phyloP scores from a whole-genome alignment of 2,888 invertebrate species.

The Cephus spinipes region DNA sequence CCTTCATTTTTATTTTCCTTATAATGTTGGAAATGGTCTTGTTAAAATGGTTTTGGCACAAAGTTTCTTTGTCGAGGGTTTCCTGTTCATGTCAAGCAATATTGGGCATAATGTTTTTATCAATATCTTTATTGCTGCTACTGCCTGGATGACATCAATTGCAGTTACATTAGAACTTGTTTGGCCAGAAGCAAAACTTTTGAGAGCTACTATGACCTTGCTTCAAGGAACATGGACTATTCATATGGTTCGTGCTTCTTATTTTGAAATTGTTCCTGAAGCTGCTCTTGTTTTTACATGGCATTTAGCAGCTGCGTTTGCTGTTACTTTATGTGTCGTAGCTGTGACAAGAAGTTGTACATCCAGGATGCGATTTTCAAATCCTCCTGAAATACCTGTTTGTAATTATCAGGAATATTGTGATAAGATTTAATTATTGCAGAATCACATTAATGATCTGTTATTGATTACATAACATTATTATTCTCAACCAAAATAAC shows the following conservation, averaged over 20 bases:
- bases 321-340: constrained; percentile 51
- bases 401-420: constrained; percentile 46
- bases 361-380: constrained; percentile 41
- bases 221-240: constrained; percentile 58
- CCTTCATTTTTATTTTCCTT: constrained; percentile 62
- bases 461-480: too few relatives aligned
- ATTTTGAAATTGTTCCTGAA: constrained; percentile 27
- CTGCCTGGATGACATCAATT: constrained; percentile 52
- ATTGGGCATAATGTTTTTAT: constrained; percentile 34
- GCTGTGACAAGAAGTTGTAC: constrained; percentile 51
- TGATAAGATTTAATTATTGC: constrained; percentile 27
- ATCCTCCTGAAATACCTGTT: constrained; percentile 56
- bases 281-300: constrained; percentile 53
- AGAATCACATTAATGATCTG: too few relatives aligned
- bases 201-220: constrained; percentile 51
- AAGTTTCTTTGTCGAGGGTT: constrained; percentile 63
- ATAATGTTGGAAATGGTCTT: constrained; percentile 57
- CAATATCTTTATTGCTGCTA: constrained; percentile 43
- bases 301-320: constrained; percentile 57
- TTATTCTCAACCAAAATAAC: too few relatives aligned
- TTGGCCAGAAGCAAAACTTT: constrained; percentile 56
- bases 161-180: constrained; percentile 52
- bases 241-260: constrained; percentile 52
- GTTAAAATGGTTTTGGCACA: constrained; percentile 61
- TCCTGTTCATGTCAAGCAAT: constrained; percentile 53